Percentiles rank a stretch among this genome's conserved stretches.
phyloP scores from a whole-genome alignment of 2,797 vertebrate genomes.

The Lepus townsendii region DNA sequence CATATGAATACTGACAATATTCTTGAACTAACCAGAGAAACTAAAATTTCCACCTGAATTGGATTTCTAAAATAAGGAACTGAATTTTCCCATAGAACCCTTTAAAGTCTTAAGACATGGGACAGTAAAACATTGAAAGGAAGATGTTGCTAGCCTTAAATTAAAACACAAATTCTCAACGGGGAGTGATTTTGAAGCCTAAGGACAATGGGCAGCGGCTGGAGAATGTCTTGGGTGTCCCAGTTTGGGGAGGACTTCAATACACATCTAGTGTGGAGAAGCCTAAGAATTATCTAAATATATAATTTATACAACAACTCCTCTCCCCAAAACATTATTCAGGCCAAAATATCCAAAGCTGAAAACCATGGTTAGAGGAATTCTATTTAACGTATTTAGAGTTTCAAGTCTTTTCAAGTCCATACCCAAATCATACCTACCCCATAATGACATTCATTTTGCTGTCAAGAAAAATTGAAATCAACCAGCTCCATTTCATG shows the following conservation, averaged over 20 bases:
- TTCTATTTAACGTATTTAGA: background rate
- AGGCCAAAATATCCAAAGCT: background rate
- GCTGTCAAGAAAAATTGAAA: background rate
- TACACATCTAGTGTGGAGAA: background rate
- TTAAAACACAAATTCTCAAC: background rate
- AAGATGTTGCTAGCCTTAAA: background rate
- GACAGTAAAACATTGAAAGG: background rate
- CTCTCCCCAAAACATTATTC: background rate
- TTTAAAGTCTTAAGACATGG: background rate
- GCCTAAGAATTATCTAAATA: background rate
- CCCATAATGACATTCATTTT: background rate
- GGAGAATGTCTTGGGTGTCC: background rate
- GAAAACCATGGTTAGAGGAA: background rate
- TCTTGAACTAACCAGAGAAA: background rate
- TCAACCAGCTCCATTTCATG: background rate
- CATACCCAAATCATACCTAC: background rate
- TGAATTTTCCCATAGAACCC: background rate
- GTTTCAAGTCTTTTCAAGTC: background rate
- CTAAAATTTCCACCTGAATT: background rate
- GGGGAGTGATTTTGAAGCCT: fast-evolving
- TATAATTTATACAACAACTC: too few species aligned
- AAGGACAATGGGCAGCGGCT: background rate
- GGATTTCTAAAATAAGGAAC: background rate
- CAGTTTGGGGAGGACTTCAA: fast-evolving
- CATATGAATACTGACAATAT: background rate